Evolutionary conservation across 2,113 vertebrate genomes (phyloP).

Genomic region (Drymodes brunneopygia): DNA sequence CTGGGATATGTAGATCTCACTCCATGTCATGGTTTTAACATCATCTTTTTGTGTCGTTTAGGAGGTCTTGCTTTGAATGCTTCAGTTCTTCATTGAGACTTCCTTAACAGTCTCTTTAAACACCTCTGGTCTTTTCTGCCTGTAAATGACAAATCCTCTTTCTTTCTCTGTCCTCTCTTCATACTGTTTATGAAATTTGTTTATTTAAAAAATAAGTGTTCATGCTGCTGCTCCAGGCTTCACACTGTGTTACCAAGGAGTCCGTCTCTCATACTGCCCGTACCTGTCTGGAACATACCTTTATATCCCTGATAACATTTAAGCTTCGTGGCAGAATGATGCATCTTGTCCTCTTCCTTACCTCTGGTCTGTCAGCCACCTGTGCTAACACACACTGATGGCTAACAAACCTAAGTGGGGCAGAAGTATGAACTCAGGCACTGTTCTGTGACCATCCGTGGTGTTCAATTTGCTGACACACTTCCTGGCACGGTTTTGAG

Average conservation of each 20-base stretch:
- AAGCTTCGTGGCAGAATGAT: background rate
- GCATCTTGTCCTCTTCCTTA: background rate
- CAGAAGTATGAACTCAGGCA: background rate
- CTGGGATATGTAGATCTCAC: background rate
- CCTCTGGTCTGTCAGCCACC: background rate
- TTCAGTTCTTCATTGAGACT: background rate
- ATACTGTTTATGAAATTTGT: background rate
- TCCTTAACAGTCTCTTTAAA: background rate
- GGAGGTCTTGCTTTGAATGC: background rate
- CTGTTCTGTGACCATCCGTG: fast-evolving
- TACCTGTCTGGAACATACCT: background rate
- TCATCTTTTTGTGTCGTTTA: background rate
- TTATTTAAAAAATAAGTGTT: background rate
- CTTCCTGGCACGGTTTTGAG: background rate
- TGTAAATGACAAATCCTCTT: background rate
- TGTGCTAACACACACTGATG: background rate
- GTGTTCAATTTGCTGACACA: background rate
- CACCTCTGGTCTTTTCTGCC: background rate
- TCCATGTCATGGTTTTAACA: background rate
- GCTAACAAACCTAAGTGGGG: background rate
- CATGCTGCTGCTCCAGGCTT: background rate
- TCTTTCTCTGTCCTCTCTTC: background rate
- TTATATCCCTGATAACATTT: background rate
- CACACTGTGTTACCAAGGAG: background rate
- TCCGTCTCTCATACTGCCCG: background rate